phyloP scores from a whole-genome alignment of 2,113 vertebrate genomes.

The Seriola quinqueradiata region DNA sequence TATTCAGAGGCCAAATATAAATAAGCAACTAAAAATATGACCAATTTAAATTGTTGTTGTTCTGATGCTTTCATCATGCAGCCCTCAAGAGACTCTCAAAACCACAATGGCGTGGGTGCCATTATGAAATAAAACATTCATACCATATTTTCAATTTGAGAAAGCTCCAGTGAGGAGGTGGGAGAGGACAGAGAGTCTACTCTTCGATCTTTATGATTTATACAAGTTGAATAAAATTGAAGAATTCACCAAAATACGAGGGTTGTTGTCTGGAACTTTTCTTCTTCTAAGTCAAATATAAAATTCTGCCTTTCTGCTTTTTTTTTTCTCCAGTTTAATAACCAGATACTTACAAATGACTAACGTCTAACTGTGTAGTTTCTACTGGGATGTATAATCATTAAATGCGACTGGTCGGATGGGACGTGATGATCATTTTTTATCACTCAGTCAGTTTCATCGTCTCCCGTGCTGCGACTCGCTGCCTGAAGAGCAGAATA shows the following conservation, averaged over 20 bases:
- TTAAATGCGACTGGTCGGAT: background rate
- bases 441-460: background rate
- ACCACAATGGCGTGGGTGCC: conserved; percentile 16
- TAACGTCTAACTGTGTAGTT: background rate
- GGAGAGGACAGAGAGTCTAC: background rate
- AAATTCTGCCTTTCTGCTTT: background rate
- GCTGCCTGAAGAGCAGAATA: conserved; percentile 14
- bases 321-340: background rate
- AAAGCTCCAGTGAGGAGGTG: background rate
- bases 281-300: too few relatives aligned
- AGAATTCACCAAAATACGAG: too few relatives aligned
- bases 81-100: conserved; percentile 21
- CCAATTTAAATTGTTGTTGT: conserved; percentile 38
- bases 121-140: conserved; percentile 15
- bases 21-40: conserved; percentile 11
- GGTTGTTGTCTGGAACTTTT: too few relatives aligned
- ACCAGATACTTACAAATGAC: conserved; percentile 16
- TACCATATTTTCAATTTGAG: background rate
- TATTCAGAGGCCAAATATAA: background rate
- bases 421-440: conserved; percentile 16
- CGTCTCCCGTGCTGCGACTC: background rate
- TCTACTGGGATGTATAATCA: conserved; percentile 15
- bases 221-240: background rate
- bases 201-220: background rate
- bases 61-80: conserved; percentile 11